These are phyloP conservation scores for Enoplosus armatus DNA, from an alignment of 2,797 vertebrate species.

Conservation along the genomic window DNA sequence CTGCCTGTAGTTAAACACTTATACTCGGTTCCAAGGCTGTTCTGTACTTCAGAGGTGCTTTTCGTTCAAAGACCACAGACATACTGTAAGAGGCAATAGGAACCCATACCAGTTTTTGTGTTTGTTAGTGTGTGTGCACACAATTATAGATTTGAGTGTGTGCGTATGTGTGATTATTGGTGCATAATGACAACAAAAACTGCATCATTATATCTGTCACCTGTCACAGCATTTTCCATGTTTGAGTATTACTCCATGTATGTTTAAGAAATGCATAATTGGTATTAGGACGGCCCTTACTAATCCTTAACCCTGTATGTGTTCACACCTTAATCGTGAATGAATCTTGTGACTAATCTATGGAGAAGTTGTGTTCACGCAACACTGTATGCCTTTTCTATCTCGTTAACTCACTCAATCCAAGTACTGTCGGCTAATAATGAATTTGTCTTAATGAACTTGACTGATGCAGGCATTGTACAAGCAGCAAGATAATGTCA, in stretches of 20 bases:
- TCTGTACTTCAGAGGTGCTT: slow-evolving; percentile 74
- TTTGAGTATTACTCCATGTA: slow-evolving; percentile 61
- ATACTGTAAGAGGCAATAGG: slow-evolving; percentile 77
- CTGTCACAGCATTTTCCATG: slow-evolving; percentile 49
- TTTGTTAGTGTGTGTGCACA: slow-evolving; percentile 40
- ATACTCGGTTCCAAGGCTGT: slow-evolving; percentile 68
- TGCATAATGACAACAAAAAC: slow-evolving; percentile 44
- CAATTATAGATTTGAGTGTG: slow-evolving; percentile 42
- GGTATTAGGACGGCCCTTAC: slow-evolving; percentile 63
- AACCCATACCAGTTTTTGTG: slow-evolving; percentile 67
- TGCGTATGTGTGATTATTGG: slow-evolving; percentile 33
- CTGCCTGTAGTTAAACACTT: slow-evolving; percentile 75
- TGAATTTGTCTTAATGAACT: slow-evolving; percentile 72
- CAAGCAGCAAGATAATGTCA: slow-evolving; percentile 65
- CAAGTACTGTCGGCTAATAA: slow-evolving; percentile 69
- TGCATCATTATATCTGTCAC: slow-evolving; percentile 50
- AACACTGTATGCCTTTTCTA: slow-evolving; percentile 74
- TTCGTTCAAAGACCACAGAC: slow-evolving; percentile 64
- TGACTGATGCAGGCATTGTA: slow-evolving; percentile 72
- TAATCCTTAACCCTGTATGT: slow-evolving; percentile 61
- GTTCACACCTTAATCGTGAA: slow-evolving; percentile 64
- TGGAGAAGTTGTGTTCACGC: slow-evolving; percentile 53
- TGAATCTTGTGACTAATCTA: slow-evolving; percentile 60
- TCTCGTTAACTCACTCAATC: slow-evolving; percentile 62
- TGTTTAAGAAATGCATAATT: slow-evolving; percentile 57